Percentiles rank a stretch among this genome's conserved stretches.
phyloP scores from a whole-genome alignment of 2,888 invertebrate species.

The Orchesellides sinensis region DNA sequence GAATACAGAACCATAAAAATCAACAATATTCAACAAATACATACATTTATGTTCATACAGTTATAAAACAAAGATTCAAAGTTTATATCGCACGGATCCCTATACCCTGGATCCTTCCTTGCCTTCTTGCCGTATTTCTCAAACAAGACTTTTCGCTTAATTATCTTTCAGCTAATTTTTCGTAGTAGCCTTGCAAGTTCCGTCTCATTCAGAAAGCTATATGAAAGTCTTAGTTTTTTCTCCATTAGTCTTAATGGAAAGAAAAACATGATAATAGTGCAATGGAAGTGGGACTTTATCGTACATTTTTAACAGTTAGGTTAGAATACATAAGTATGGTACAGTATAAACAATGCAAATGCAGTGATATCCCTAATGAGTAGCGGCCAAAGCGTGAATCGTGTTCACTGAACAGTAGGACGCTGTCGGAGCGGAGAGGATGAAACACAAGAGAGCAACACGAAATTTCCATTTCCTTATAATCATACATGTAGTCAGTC shows the following conservation, averaged over 20 bases:
- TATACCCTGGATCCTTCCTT: no score
- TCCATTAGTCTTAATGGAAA: slow-evolving; percentile 37
- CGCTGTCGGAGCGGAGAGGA: no score
- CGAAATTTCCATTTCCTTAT: slow-evolving; percentile 56
- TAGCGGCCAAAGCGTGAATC: no score
- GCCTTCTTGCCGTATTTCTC: slow-evolving; percentile 13
- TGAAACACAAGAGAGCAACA: slow-evolving; percentile 28
- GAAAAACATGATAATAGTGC: not conserved
- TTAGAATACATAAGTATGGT: not conserved
- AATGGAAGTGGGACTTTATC: not conserved
- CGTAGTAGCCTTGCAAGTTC: not conserved
- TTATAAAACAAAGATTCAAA: no score
- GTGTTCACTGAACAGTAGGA: no score
- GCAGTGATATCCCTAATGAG: not conserved
- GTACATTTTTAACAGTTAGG: not conserved
- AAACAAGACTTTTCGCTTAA: slow-evolving; percentile 26
- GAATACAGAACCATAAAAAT: no score
- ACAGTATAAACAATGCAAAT: not conserved
- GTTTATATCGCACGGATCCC: no score
- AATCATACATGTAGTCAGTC: no score
- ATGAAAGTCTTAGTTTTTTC: not conserved
- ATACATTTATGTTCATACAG: no score
- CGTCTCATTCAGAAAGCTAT: slow-evolving; percentile 11
- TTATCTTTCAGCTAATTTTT: slow-evolving; percentile 45
- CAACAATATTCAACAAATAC: no score